Evolutionary conservation across 2,888 invertebrate genomes (phyloP).

Genomic region (Sialis fuliginosa): DNA sequence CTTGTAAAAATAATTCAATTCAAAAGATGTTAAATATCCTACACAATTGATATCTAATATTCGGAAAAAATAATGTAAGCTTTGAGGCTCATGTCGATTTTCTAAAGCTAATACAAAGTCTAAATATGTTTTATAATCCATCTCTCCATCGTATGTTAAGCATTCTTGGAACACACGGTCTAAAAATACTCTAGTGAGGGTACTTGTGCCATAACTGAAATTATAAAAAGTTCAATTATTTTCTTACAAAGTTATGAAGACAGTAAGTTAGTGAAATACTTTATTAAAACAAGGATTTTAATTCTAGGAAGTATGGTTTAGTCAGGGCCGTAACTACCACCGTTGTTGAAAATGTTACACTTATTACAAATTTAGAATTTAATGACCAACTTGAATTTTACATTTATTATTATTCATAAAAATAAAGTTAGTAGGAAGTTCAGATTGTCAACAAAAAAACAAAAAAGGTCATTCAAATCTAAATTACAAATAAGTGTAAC

Average conservation of each 20-base stretch:
- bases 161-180: conserved; percentile 91
- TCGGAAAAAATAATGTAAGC: conserved; percentile 78
- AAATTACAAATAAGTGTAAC: too few species aligned
- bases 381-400: too few species aligned
- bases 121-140: conserved; percentile 94
- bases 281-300: too few species aligned
- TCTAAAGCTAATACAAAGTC: conserved; percentile 88
- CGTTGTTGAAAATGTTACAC: too few species aligned
- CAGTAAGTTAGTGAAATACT: too few species aligned
- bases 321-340: too few species aligned
- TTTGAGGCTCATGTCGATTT: conserved; percentile 79
- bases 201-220: conserved; percentile 71
- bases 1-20: conserved; percentile 83
- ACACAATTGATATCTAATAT: conserved; percentile 78
- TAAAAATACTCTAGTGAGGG: conserved; percentile 76
- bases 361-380: too few species aligned
- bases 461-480: too few species aligned
- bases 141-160: conserved; percentile 83
- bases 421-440: too few species aligned
- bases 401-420: too few species aligned
- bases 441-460: too few species aligned
- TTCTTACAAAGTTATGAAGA: neutral
- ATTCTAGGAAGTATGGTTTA: too few species aligned
- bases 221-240: conserved; percentile 8
- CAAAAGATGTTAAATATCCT: conserved; percentile 78